Percentiles rank a stretch among this genome's conserved stretches.
phyloP scores from a whole-genome alignment of 1,140 invertebrate species.

The Aleiodes sp. region DNA sequence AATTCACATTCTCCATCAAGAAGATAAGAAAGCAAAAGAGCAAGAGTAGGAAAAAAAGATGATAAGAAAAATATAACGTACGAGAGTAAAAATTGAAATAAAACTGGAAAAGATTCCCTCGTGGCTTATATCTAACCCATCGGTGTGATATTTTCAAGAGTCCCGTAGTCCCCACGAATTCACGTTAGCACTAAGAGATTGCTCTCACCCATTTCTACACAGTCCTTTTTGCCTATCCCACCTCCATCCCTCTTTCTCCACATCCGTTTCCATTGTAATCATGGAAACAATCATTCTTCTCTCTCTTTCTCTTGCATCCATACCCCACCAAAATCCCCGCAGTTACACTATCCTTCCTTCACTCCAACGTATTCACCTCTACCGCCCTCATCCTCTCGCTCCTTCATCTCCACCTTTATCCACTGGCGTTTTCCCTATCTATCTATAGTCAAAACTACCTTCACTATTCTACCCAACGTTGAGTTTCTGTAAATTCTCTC shows the following conservation, averaged over 20 bases:
- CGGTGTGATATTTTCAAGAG: slow-evolving; percentile 61
- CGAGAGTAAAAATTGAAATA: slow-evolving; percentile 37
- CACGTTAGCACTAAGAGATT: slow-evolving; percentile 64
- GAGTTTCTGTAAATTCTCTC: too few species aligned
- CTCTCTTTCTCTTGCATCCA: slow-evolving; percentile 49
- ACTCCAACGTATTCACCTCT: neutral
- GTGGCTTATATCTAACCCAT: slow-evolving; percentile 41
- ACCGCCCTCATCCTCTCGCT: slow-evolving; percentile 17
- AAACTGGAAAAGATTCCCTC: slow-evolving; percentile 41
- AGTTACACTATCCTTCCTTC: slow-evolving; percentile 2
- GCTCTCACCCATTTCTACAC: slow-evolving; percentile 43
- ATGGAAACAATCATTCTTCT: slow-evolving; percentile 65
- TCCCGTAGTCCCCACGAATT: slow-evolving; percentile 57
- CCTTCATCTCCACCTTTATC: slow-evolving; percentile 36
- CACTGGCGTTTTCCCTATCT: slow-evolving; percentile 16
- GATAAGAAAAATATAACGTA: too few species aligned
- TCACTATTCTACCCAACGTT: slow-evolving; percentile 4
- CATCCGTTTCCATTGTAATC: slow-evolving; percentile 60
- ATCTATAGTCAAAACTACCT: neutral
- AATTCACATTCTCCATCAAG: neutral
- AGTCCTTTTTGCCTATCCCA: neutral
- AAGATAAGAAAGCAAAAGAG: neutral
- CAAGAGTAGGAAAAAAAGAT: neutral
- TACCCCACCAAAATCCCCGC: slow-evolving; percentile 18
- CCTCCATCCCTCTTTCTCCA: slow-evolving; percentile 40